Evolutionary conservation across 2,113 vertebrate genomes (phyloP), one percentile per base, ranked within the genome.

Genomic region (Otus sunia): DNA sequence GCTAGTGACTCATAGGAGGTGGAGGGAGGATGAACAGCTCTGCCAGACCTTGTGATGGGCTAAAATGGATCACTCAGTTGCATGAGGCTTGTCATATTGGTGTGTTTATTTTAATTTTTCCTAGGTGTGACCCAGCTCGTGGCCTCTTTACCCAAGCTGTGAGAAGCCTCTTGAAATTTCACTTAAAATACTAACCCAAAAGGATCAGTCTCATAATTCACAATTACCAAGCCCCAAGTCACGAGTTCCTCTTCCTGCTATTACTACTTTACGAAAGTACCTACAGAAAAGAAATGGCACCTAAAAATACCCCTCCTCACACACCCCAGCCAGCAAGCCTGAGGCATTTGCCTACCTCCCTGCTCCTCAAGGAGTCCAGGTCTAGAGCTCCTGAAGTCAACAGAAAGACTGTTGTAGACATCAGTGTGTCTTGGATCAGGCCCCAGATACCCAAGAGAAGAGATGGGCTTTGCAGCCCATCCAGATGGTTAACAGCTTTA

Each of bases 401-500:
- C 62, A 92, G 89, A 92, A 90, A 59, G 74, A 45, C 79, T 92
- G 86, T 73, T 95, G 92, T 78, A 94, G 88, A 82, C 84, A 95
- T 85, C 69, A 95, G 62, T 79, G 91, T 90, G 63, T 90, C 74
- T 97, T 96, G 91, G 95, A 96, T 60, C 87, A 94, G 71, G 59
- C 71, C 91, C n/a, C 71, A 93, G 78, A 43, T 95, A 89, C 76
- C 76, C 82, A 78, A 59, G 86, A 86, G 86, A 86, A 94, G 88
- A 96, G 90, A 96, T 71, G 64, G 94, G 82, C 85, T 95, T 88
- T 95, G 84, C 96, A 96, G 77, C 80, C 90, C 73, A 95, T 96
- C 95, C 96, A 96, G 97, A 95, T 95, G 95, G 93, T 91, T 96
- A 97, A 95, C 84, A 96, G 84, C 87, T 96, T 95, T 92, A 96